Evolutionary conservation across 2,113 vertebrate species (phyloP), one percentile per base, ranked within the genome.

Genomic region (Apteryx owenii): DNA sequence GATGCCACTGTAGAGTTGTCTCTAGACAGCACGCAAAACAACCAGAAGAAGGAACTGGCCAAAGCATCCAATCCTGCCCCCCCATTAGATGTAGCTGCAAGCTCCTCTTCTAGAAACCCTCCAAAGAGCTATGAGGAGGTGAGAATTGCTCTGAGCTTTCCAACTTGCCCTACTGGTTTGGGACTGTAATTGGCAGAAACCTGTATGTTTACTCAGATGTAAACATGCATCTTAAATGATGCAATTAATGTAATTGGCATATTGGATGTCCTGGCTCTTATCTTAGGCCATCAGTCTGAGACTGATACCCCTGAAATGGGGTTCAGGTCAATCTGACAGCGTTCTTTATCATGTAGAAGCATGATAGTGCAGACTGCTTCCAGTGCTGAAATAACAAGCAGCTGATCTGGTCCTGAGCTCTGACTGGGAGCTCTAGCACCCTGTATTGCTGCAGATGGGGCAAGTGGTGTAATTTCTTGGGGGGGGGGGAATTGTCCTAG

Each of bases 1-100:
- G 99, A 99, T 97, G 99, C 99, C 93, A 99, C 99, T 2, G 99
- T 99, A 66, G 99, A 99, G 92, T 96, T 99, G 58, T 99, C 99
- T 69, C 98, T 99, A 40, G 99, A 99, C 95, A 99, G 97, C 90
- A 98, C 98, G 4, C 98, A 95, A 18, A 99, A 97, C 69, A 98
- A 98, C 94, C 98, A 98, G 94, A 99, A 98, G 98, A 98, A 98
- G 51, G 97, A 96, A 23, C 65, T 58, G 1, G 84, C 97, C 95
- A 99, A 98, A 95, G 93, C 97, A 5, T 97, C 96, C 14, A 95
- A 94, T 79, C 91, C 98, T 90, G 94, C 97, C 46, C 89, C 98
- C 42, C 93, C 98, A 1, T 93, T 98, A n/a, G 98, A 98, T 12
- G 85, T 96, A 86, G 91, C 98, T 64, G 96, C 96, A 91, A 98